Conservation (phyloP, 2,888 invertebrate species). For the Nezara viridula region DNA sequence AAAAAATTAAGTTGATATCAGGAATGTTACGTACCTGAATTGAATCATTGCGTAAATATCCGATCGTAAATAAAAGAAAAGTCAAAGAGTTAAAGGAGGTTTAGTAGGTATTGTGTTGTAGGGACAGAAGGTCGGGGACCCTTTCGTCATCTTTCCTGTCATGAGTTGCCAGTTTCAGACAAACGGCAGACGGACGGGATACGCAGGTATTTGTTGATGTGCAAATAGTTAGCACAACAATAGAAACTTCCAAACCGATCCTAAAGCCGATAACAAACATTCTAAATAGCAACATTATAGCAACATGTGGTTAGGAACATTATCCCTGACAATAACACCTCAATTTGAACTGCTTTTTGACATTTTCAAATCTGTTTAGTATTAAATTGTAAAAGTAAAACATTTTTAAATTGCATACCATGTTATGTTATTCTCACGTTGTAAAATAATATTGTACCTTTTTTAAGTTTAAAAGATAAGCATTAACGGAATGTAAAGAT, state of each 20-base stretch:
- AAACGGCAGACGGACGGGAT: conserved; percentile 31
- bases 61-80: background rate
- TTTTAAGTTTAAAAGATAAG: no score
- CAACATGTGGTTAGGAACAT: background rate
- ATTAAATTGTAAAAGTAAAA: no score
- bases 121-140: background rate
- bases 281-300: background rate
- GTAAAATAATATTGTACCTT: no score
- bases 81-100: background rate
- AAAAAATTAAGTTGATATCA: no score
- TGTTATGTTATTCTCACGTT: no score
- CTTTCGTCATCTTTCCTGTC: conserved; percentile 13
- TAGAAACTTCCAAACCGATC: conserved; percentile 8
- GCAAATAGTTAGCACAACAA: conserved; percentile 20
- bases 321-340: background rate
- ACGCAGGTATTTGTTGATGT: conserved; percentile 12
- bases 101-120: background rate
- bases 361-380: no score
- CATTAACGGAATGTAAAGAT: no score
- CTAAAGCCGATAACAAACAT: background rate
- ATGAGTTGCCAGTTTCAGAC: conserved; percentile 32
- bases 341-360: no score
- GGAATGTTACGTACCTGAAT: background rate
- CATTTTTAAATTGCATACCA: no score
- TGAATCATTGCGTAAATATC: background rate